Base-by-base conservation (phyloP, 2,113 vertebrate species). In the Etheostoma cragini region DNA sequence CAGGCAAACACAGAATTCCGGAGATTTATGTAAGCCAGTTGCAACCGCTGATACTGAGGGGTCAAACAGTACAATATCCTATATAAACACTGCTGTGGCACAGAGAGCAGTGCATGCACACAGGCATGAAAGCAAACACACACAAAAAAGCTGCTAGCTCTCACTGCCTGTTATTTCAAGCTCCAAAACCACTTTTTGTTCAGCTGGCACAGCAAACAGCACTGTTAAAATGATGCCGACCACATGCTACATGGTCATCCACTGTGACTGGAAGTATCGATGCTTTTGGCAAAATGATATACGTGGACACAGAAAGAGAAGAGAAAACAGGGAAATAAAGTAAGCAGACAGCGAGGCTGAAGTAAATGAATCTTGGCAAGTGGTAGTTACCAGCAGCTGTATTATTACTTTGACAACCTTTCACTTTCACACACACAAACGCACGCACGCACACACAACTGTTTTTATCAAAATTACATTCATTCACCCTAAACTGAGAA, bases 281-380 rank as follows among this genome's bases (percentile, higher is more conserved):
- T 46, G 84, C 78, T 87, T 85, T 82, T 62, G 84, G 61, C 26
- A 65, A 78, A 88, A 88, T 76, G n/a, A 80, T 73, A 72, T 45
- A 81, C 26, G 71, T 63, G 62, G 60, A 81, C 47, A 45, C 2
- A 10, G 76, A 26, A 50, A 72, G 69, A 0, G 22, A 90, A 76
- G 78, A 45, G 60, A 76, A 78, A 50, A 67, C 67, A 66, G 54
- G 33, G 35, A 81, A 86, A 84, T 64, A 52, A 62, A 60, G 47
- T 58, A 50, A 80, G 69, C 22, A 75, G 76, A 65, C 7, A 14
- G 52, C 1, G 38, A 65, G n/a, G 57, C 58, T 72, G 33, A 62
- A 72, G 78, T 62, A 74, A 84, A 91, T 85, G 72, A 88, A 87
- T 88, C 53, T 72, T 88, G 80, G 85, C 67, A 90, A 86, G 64